Percentiles rank a stretch among this genome's conserved stretches.
Evolutionary conservation across 1,140 invertebrate genomes (phyloP).

Genomic region (Magallana ariakensis): DNA sequence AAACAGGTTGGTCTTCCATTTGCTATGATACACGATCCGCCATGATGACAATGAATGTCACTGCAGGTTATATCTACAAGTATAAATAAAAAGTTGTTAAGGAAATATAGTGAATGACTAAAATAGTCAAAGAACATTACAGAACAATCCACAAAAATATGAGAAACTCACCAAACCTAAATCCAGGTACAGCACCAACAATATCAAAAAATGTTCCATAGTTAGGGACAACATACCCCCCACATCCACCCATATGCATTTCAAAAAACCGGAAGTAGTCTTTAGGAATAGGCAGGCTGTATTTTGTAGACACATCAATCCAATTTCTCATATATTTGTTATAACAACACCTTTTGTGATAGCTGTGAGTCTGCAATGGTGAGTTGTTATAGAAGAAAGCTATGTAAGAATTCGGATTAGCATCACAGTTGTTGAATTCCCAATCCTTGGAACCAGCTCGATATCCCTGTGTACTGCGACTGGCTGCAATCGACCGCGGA

Average conservation of each 20-base stretch:
- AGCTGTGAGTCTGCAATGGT: not conserved
- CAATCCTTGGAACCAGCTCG: conserved; percentile 33
- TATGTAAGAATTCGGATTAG: conserved; percentile 53
- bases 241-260: conserved; percentile 55
- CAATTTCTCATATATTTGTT: conserved; percentile 37
- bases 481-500: not conserved
- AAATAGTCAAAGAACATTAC: not conserved
- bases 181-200: conserved; percentile 36
- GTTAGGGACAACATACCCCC: conserved; percentile 37
- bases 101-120: too few relatives aligned
- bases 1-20: not conserved
- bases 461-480: conserved; percentile 40
- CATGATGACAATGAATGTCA: not conserved
- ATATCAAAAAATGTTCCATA: not conserved
- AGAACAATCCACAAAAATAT: not conserved
- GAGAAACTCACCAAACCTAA: conserved; percentile 43
- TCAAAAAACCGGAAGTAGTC: conserved; percentile 54
- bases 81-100: not conserved
- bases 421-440: conserved; percentile 52
- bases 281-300: not conserved
- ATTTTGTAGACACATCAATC: conserved; percentile 26
- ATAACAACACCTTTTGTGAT: conserved; percentile 38
- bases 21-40: not conserved
- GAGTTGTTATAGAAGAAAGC: conserved; percentile 52
- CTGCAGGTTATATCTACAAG: not conserved